Percentiles rank a stretch among this genome's conserved stretches.
Evolutionary conservation across 2,797 vertebrate species (phyloP).

Genomic region (Odontamblyopus lacepedii): DNA sequence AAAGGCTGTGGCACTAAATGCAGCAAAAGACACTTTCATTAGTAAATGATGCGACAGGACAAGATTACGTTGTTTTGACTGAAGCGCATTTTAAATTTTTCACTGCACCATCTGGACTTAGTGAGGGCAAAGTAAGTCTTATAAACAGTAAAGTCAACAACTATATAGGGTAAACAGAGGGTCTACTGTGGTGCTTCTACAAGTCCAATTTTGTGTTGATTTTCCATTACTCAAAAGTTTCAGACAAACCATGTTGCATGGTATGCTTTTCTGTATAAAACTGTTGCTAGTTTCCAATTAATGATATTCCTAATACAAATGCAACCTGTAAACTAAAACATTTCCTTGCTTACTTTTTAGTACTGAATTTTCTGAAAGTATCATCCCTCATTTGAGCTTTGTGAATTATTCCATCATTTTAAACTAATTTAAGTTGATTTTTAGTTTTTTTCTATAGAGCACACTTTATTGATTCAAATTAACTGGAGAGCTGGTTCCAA

Average conservation of each 20-base stretch:
- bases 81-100: conserved; percentile 1
- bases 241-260: too few species aligned
- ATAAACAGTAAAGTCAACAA: background rate
- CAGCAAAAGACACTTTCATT: background rate
- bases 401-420: too few species aligned
- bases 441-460: too few species aligned
- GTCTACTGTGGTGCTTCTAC: background rate
- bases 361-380: background rate
- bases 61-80: background rate
- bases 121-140: background rate
- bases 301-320: too few species aligned
- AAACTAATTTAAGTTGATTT: too few species aligned
- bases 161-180: background rate
- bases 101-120: conserved; percentile 1
- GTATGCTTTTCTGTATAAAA: too few species aligned
- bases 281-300: too few species aligned
- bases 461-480: background rate
- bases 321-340: too few species aligned
- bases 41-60: background rate
- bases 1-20: background rate
- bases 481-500: background rate
- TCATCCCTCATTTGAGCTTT: background rate
- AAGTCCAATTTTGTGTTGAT: too few species aligned
- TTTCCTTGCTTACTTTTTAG: background rate
- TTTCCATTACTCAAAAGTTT: too few species aligned